Conservation (phyloP, 2,113 vertebrate species). For the Mustela lutreola region DNA sequence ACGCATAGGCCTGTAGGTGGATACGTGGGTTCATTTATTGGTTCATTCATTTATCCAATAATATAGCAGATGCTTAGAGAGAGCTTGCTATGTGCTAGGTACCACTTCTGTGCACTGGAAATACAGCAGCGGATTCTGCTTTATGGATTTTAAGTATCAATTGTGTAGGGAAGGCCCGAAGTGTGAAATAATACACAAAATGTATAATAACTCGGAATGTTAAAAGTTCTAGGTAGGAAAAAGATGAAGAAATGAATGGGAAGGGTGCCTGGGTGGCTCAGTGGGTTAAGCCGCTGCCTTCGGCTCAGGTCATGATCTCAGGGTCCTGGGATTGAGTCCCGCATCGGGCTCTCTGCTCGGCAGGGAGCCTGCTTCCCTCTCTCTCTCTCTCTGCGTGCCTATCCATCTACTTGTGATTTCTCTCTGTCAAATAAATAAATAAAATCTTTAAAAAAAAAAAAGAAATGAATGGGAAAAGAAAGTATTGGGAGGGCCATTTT, state of each 20-base stretch:
- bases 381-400: too few species aligned
- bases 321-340: too few species aligned
- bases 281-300: too few species aligned
- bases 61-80: not conserved
- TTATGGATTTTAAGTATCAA: not conserved
- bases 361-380: too few species aligned
- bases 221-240: not conserved
- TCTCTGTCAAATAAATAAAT: too few species aligned
- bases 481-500: not conserved
- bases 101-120: not conserved
- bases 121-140: not conserved
- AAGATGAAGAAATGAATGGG: not conserved
- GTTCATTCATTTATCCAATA: not conserved
- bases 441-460: too few species aligned
- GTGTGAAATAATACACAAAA: not conserved
- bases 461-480: not conserved
- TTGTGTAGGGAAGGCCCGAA: not conserved
- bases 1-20: rapidly evolving
- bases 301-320: too few species aligned
- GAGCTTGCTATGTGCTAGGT: not conserved
- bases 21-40: not conserved
- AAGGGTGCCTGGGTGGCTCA: too few species aligned
- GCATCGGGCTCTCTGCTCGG: too few species aligned
- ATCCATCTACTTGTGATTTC: too few species aligned
- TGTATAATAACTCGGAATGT: not conserved